These are phyloP conservation scores for Neodiprion virginianus DNA, from an alignment of 1,140 invertebrate genomes.

Conservation along the genomic window DNA sequence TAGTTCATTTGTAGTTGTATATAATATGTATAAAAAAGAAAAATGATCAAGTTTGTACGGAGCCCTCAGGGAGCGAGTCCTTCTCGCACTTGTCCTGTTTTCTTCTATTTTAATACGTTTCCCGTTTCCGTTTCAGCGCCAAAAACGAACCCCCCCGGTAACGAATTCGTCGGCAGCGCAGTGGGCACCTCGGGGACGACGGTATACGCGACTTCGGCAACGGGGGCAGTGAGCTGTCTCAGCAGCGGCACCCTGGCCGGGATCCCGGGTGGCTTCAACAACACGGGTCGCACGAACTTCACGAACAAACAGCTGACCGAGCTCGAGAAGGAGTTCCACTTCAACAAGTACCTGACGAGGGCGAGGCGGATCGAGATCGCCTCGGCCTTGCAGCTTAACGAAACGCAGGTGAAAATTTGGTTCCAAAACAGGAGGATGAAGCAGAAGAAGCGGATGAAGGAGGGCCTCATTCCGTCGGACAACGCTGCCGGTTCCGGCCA, in stretches of 20 bases:
- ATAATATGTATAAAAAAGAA: too few species aligned
- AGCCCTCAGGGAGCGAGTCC: not conserved
- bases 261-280: conserved; percentile 67
- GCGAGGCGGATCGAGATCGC: conserved; percentile 98
- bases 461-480: conserved; percentile 79
- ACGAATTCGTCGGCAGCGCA: conserved; percentile 53
- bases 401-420: conserved; percentile 87
- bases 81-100: too few species aligned
- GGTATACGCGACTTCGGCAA: conserved; percentile 33
- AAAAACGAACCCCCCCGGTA: conserved; percentile 67
- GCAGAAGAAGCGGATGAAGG: conserved; percentile 93
- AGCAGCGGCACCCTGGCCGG: conserved; percentile 38
- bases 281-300: conserved; percentile 95
- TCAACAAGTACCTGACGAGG: conserved; percentile 97
- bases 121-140: conserved; percentile 67
- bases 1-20: too few species aligned
- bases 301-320: conserved; percentile 99
- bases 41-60: too few species aligned
- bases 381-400: conserved; percentile 93
- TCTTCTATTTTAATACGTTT: not conserved
- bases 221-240: conserved; percentile 45
- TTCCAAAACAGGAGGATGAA: conserved; percentile 94
- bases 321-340: conserved; percentile 99
- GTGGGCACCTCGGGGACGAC: conserved; percentile 48
- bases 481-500: conserved; percentile 27